Conservation (phyloP, 2,797 vertebrate genomes). For the Pipistrellus pipistrellus region DNA sequence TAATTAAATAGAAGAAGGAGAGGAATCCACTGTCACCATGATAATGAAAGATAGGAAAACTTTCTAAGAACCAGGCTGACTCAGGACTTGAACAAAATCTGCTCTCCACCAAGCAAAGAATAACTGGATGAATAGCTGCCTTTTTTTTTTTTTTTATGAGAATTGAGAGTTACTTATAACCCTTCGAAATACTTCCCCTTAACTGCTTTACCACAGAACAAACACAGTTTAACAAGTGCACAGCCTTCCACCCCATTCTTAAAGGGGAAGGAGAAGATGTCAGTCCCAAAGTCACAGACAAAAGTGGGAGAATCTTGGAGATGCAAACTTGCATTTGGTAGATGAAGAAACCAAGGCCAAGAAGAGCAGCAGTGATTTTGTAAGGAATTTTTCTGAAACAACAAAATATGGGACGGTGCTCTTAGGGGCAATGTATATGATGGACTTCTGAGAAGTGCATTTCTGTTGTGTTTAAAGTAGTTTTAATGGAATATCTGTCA, state of each 20-base stretch:
- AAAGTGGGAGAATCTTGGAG: not conserved
- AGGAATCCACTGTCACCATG: not conserved
- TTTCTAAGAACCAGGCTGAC: not conserved
- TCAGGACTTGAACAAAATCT: not conserved
- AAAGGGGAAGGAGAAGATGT: not conserved
- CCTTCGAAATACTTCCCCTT: not conserved
- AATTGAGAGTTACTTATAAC: not conserved
- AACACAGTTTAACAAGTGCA: not conserved
- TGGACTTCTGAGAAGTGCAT: not conserved
- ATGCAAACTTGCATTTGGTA: not conserved
- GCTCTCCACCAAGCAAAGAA: not conserved
- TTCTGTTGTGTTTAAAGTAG: not conserved
- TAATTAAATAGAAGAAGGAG: slow-evolving; percentile 22
- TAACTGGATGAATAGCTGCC: not conserved
- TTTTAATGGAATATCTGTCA: not conserved
- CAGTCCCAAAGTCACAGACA: not conserved
- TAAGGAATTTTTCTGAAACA: not conserved
- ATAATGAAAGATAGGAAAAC: not conserved
- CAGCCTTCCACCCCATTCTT: not conserved
- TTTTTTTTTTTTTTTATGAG: not conserved
- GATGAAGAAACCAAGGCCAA: not conserved
- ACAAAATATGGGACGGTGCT: not conserved
- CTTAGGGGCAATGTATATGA: not conserved
- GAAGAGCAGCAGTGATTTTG: not conserved
- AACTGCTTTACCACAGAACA: not conserved